Percentiles rank a stretch among this genome's conserved stretches.
Conservation (phyloP, 2,113 vertebrate species). For the Lepus timidus region DNA sequence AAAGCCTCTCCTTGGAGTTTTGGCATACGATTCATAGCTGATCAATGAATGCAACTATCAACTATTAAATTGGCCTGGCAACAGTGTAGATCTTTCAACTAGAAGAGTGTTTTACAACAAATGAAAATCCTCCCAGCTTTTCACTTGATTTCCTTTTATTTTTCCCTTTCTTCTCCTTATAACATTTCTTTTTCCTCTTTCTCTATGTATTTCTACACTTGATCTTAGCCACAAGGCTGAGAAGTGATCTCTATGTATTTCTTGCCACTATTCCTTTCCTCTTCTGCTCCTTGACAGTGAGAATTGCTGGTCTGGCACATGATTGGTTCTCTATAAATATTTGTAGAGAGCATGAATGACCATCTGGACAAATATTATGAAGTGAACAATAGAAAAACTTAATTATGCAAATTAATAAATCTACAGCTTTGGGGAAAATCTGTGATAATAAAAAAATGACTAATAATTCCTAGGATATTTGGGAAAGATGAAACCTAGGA, state of each 20-base stretch:
- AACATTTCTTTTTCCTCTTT: neutral
- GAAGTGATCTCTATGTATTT: neutral
- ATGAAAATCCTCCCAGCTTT: neutral
- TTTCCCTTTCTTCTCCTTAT: conserved; percentile 1
- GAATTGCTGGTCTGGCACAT: neutral
- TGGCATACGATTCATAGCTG: conserved; percentile 8
- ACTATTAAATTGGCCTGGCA: neutral
- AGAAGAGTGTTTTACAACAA: conserved; percentile 1
- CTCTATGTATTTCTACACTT: neutral
- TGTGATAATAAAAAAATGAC: neutral
- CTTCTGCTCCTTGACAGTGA: neutral
- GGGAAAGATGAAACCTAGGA: conserved; percentile 43
- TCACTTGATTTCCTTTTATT: conserved; percentile 5
- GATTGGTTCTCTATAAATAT: conserved; percentile 38
- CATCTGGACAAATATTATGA: conserved; percentile 49
- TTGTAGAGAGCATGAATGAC: conserved; percentile 25
- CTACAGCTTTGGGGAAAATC: neutral
- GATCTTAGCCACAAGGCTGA: too few species aligned
- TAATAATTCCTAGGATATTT: conserved; percentile 59
- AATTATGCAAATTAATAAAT: conserved; percentile 57
- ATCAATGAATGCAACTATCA: neutral
- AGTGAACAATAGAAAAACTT: neutral
- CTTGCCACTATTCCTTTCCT: neutral
- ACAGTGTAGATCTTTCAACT: conserved; percentile 33
- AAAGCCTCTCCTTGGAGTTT: neutral